Evolutionary conservation across 2,797 vertebrate species (phyloP), one percentile per base, ranked within the genome.

Genomic region (Rachycentron canadum): DNA sequence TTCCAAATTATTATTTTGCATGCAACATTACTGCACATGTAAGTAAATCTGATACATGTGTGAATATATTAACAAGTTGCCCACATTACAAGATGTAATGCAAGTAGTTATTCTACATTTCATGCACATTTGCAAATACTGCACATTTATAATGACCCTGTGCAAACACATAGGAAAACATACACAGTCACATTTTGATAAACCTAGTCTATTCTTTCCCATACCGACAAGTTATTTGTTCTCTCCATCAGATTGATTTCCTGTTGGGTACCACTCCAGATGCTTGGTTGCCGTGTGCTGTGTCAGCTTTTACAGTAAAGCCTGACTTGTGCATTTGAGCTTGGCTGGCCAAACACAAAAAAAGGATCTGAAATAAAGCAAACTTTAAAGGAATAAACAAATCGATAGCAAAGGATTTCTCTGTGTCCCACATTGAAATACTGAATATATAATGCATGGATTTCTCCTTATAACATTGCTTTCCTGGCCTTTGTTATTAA

Each of bases 171-270:
- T 17, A 60, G 5, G 61, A 19, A 75, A 49, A 66, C 23, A 36
- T 12, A 7, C 17, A 66, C 26, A 73, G 34, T 61, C 56, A 69
- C 66, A 78, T 68, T 52, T n/a, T 43, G 60, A 82, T 64, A 76
- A 63, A 79, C 50, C 30, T 56, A 59, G 25, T 78, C 73, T 69
- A 66, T 83, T 79, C 78, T 71, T 56, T 67, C 53, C 36, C 34
- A 28, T 38, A 70, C 73, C 67, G 80, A 88, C 70, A 61, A 73
- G 65, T 89, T 85, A 85, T 90, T 90, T 88, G 74, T 83, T 88
- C 86, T 77, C 81, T 84, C 66, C 58, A 26, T 82, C 70, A 78
- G 77, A 90, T 91, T 81, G 84, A 93, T 92, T 93, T 91, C 78
- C 87, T 85, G 71, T 82, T 82, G 75, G 84, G 81, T 73, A 66